phyloP scores from a whole-genome alignment of 2,113 vertebrate species.

The Cinclus cinclus region DNA sequence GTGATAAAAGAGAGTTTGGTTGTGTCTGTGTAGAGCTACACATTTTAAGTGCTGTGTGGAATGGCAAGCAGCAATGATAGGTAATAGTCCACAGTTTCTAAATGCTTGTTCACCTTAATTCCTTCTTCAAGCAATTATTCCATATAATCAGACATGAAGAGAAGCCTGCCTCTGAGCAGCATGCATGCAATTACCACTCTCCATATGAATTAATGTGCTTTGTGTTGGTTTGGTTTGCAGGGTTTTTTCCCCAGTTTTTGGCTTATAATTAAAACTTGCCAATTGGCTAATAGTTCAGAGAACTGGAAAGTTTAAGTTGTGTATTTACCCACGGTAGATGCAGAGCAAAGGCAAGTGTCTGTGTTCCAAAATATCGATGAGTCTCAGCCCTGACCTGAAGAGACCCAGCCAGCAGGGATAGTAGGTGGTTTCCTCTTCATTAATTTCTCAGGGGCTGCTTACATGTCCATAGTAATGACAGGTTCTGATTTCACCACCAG shows the following conservation, averaged over 20 bases:
- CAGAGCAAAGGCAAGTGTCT: neutral
- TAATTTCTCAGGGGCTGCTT: neutral
- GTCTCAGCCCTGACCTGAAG: neutral
- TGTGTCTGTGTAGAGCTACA: neutral
- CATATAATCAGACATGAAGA: neutral
- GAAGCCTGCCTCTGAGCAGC: neutral
- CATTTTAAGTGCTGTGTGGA: neutral
- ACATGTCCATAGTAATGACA: neutral
- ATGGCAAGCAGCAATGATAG: neutral
- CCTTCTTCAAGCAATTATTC: neutral
- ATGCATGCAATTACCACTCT: conserved; percentile 1
- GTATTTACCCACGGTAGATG: neutral
- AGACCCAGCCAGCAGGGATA: neutral
- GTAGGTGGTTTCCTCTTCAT: neutral
- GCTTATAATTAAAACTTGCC: conserved; percentile 27
- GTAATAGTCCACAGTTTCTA: neutral
- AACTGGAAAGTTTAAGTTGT: conserved; percentile 20
- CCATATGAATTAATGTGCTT: neutral
- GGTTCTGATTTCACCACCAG: neutral
- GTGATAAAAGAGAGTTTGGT: neutral
- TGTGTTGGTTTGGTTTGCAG: neutral
- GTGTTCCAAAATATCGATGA: neutral
- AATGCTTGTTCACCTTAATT: neutral
- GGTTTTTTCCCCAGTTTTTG: accelerated
- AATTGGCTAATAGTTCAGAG: neutral